Conservation (phyloP, 2,797 vertebrate species). For the Atherinosoma microstoma region DNA sequence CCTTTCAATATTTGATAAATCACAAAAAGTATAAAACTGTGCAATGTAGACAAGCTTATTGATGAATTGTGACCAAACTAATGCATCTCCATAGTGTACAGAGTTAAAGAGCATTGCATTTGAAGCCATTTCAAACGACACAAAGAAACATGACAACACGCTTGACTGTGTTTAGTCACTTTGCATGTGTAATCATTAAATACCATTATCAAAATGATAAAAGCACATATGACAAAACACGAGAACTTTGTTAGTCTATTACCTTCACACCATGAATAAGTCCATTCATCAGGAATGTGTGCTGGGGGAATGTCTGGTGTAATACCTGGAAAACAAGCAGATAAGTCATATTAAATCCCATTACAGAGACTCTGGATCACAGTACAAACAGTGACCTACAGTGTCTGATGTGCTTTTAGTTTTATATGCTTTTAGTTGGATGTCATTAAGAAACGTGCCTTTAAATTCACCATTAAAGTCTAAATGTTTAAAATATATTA, state of each 20-base stretch:
- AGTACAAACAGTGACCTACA: not conserved
- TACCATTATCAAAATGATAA: not conserved
- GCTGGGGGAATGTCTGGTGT: conserved; percentile 92
- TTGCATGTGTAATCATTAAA: not conserved
- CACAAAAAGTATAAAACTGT: not conserved
- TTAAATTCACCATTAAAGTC: too few relatives aligned
- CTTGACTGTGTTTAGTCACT: not conserved
- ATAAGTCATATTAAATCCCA: conserved; percentile 38
- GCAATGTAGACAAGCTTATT: too few relatives aligned
- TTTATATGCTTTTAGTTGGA: not conserved
- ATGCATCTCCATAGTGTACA: not conserved
- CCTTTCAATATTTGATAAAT: not conserved
- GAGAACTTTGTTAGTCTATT: conserved; percentile 37
- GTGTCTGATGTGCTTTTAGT: not conserved
- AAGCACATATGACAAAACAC: not conserved
- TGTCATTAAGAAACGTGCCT: not conserved
- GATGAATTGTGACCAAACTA: not conserved
- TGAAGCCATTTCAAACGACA: not conserved
- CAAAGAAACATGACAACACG: not conserved
- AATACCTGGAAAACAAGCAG: conserved; percentile 84
- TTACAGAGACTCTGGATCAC: not conserved
- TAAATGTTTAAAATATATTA: too few relatives aligned
- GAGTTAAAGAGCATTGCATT: not conserved
- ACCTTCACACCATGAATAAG: conserved; percentile 95
- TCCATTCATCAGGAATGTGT: conserved; percentile 95